phyloP scores from a whole-genome alignment of 2,888 invertebrate species.

The Chironomus tentans region DNA sequence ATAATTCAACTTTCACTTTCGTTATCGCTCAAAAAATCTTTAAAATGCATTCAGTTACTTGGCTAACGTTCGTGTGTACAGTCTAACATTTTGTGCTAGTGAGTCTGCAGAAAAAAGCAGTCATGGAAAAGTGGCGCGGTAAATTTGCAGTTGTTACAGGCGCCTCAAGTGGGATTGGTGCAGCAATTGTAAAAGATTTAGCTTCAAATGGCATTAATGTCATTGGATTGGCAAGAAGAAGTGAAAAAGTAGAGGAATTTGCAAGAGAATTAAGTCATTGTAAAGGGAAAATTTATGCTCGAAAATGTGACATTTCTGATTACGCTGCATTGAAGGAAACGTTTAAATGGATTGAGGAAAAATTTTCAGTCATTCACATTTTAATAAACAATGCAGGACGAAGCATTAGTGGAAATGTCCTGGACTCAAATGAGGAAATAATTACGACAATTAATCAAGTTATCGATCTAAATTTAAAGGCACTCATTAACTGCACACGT shows the following conservation, averaged over 20 bases:
- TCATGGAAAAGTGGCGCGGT: not conserved
- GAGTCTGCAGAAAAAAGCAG: not conserved
- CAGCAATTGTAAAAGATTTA: not conserved
- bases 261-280: not conserved
- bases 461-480: not conserved
- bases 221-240: not conserved
- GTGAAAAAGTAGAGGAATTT: not conserved
- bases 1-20: not conserved
- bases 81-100: too few species aligned
- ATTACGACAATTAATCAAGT: not conserved
- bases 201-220: not conserved
- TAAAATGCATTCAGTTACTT: too few species aligned
- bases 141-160: not conserved
- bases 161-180: not conserved
- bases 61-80: too few species aligned
- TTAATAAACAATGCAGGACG: not conserved
- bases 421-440: not conserved
- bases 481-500: not conserved
- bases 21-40: not conserved
- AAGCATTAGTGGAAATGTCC: not conserved
- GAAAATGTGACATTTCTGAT: not conserved
- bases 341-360: not conserved
- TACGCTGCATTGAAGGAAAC: not conserved
- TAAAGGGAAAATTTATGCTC: not conserved
- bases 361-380: not conserved